A percentile compares a stretch with the other conserved stretches of the same genome.
Conservation (phyloP, 2,797 vertebrate genomes). For the Anguilla anguilla region DNA sequence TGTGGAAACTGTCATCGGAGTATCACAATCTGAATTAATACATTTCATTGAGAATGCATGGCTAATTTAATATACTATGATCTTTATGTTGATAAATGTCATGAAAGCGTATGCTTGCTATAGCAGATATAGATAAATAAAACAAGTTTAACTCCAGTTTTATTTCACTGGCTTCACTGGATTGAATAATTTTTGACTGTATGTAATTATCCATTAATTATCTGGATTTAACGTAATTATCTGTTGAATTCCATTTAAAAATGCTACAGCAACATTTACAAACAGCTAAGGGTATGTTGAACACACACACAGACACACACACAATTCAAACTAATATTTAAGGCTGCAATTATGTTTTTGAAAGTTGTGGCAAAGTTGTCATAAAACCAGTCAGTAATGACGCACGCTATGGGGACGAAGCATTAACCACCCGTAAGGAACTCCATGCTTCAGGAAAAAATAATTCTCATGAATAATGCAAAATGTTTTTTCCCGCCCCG, state of each 20-base stretch:
- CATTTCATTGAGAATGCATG: neutral
- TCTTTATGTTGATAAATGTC: neutral
- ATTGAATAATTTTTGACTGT: neutral
- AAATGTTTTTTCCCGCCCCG: neutral
- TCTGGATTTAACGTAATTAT: neutral
- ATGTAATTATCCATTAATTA: too few species aligned
- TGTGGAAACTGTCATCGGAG: neutral
- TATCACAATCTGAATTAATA: neutral
- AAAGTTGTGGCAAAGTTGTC: neutral
- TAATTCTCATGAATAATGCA: neutral
- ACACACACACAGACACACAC: too few species aligned
- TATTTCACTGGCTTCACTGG: neutral
- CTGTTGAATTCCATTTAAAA: neutral
- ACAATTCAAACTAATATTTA: too few species aligned
- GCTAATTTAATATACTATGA: neutral
- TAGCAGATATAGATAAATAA: neutral
- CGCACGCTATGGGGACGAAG: neutral
- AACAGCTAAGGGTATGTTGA: neutral
- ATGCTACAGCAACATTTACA: neutral
- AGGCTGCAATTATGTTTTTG: too few species aligned
- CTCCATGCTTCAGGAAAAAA: neutral
- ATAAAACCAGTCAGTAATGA: neutral
- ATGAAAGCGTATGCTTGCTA: neutral
- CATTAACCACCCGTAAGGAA: conserved; percentile 7
- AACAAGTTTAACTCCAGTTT: neutral